Base-by-base conservation (phyloP, 2,888 invertebrate genomes). In the Ethmia dodecea region DNA sequence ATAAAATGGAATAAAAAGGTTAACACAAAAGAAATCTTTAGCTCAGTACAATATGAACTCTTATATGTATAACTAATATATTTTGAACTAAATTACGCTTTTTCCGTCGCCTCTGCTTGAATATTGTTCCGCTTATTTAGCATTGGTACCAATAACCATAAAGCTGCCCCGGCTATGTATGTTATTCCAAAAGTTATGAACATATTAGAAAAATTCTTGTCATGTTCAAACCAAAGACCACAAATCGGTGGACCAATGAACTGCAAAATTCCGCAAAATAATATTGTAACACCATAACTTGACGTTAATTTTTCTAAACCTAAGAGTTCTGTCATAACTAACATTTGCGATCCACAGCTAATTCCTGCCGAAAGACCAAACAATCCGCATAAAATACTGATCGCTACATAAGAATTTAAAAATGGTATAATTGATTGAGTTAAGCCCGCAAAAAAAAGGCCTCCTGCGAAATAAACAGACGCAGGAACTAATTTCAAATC, bases 241-340 rank as follows among this genome's bases (percentile, higher is more conserved):
- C 94, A 94, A 13, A 95, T 78, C 0, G 94, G 94, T 1, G 95
- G 95, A 0, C 95, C 95, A 0, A 93, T 70, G 32, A 95, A 65
- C 62, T 95, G 95, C 11, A 95, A 65, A 9, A 95, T 77, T 1
- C 95, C 95, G 60, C 95, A 95, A 0, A 95, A 92, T 55, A 95
- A 95, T 13, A 95, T 77, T 49, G 94, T 94, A 26, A 95, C 94
- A 2, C 95, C 95, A 49, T 95, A 95, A 0, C 94, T 93, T 0
- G 94, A 94, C 58, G 94, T 94, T 0, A 95, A 68, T 27, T 93
- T 88, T 47, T 95, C 94, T 0, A 93, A 92, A 0, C 95, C 95
- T 9, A 95, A 73, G 77, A 94, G 90, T 60, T 95, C 95, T 0
- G 94, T 94, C 93, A 95, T 94, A 1, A 95, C 93, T 22, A 95